Conservation (phyloP, 2,888 invertebrate species). For the Drosophila nr. perissopoda region DNA sequence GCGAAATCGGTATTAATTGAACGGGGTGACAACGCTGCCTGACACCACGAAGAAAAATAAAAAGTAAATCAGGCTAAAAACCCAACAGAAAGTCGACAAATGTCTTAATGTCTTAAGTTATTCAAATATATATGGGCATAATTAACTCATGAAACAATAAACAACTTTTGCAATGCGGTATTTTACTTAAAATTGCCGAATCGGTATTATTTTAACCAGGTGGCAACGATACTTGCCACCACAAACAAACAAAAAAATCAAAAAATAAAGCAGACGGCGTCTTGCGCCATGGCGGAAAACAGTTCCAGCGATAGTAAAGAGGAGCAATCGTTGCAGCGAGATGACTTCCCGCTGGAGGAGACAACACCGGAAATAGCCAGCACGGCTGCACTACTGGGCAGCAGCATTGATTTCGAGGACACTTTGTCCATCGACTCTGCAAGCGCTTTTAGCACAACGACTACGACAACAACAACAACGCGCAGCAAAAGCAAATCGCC, state of each 20-base stretch:
- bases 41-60: conserved; percentile 20
- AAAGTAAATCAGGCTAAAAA: conserved; percentile 35
- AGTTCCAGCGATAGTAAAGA: conserved; percentile 43
- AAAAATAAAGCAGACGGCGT: conserved; percentile 44
- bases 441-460: conserved; percentile 92
- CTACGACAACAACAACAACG: conserved; percentile 92
- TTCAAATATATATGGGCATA: not conserved
- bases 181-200: not conserved
- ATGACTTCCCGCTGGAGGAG: conserved; percentile 31
- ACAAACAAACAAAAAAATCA: conserved; percentile 14
- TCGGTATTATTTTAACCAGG: not conserved
- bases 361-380: conserved; percentile 1
- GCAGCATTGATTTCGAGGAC: conserved; percentile 51
- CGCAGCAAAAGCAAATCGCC: conserved; percentile 94
- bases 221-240: conserved; percentile 15
- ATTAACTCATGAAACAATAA: not conserved
- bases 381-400: not conserved
- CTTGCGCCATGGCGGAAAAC: conserved; percentile 61
- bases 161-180: not conserved
- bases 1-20: not conserved
- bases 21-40: conserved; percentile 21
- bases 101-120: conserved; percentile 7
- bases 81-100: not conserved
- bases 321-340: conserved; percentile 19
- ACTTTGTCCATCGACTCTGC: conserved; percentile 87